Evolutionary conservation across 2,888 invertebrate genomes (phyloP).

Genomic region (Cantharis rufa): DNA sequence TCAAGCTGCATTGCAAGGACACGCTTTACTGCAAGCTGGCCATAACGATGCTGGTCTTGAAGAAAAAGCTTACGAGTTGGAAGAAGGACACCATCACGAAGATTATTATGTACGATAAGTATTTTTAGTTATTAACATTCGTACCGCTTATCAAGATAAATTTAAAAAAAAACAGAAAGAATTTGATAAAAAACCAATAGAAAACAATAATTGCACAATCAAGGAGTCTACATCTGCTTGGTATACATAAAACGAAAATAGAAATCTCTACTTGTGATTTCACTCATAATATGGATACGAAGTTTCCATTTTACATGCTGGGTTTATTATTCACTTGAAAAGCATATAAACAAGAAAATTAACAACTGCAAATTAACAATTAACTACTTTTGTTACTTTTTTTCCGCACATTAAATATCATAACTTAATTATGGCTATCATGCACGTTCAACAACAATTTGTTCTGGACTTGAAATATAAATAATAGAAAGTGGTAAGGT

Average conservation of each 20-base stretch:
- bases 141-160: not conserved
- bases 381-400: not conserved
- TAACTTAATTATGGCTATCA: not conserved
- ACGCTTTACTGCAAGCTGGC: not conserved
- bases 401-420: not conserved
- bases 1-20: not conserved
- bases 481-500: conserved; percentile 19
- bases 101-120: not conserved
- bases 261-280: conserved; percentile 14
- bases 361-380: not conserved
- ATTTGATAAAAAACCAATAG: not conserved
- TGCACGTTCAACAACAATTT: not conserved
- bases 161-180: not conserved
- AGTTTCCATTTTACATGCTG: conserved; percentile 4
- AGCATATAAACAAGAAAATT: not conserved
- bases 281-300: conserved; percentile 5
- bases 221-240: conserved; percentile 10
- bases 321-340: not conserved
- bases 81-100: not conserved
- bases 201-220: not conserved
- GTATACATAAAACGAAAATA: conserved; percentile 3
- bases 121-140: not conserved
- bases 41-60: not conserved
- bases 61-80: not conserved
- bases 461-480: not conserved